phyloP scores from a whole-genome alignment of 2,113 vertebrate species.

The Ia io region DNA sequence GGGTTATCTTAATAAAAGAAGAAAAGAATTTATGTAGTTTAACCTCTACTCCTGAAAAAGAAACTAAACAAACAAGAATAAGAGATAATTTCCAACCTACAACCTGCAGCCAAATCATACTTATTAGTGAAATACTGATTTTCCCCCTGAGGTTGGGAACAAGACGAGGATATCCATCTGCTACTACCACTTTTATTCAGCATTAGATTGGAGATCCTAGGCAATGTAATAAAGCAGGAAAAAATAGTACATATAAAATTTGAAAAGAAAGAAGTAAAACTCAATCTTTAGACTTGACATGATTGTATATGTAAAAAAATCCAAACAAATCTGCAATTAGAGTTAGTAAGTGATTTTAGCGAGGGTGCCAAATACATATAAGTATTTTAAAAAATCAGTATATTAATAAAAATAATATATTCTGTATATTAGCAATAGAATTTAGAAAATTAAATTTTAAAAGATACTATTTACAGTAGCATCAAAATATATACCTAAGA shows the following conservation, averaged over 20 bases:
- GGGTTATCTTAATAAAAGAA: neutral
- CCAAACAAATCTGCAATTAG: neutral
- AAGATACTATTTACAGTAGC: neutral
- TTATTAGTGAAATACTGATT: neutral
- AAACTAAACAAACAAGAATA: neutral
- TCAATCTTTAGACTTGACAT: neutral
- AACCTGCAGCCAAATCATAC: neutral
- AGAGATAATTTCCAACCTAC: neutral
- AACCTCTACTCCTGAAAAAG: neutral
- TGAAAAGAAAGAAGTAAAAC: neutral
- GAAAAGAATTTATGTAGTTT: neutral
- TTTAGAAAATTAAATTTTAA: neutral
- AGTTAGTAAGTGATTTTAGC: neutral
- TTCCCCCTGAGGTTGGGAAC: neutral
- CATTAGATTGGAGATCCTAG: neutral
- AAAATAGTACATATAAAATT: neutral
- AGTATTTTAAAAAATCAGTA: neutral
- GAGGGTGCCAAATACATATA: neutral
- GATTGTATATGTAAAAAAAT: neutral
- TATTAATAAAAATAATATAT: neutral
- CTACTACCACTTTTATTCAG: neutral
- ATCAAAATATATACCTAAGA: neutral
- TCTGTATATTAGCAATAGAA: neutral
- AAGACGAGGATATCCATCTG: neutral
- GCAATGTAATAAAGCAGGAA: neutral